Percentiles rank a stretch among this genome's conserved stretches.
Conservation (phyloP, 2,888 invertebrate genomes). For the Mimumesa dahlbomi region DNA sequence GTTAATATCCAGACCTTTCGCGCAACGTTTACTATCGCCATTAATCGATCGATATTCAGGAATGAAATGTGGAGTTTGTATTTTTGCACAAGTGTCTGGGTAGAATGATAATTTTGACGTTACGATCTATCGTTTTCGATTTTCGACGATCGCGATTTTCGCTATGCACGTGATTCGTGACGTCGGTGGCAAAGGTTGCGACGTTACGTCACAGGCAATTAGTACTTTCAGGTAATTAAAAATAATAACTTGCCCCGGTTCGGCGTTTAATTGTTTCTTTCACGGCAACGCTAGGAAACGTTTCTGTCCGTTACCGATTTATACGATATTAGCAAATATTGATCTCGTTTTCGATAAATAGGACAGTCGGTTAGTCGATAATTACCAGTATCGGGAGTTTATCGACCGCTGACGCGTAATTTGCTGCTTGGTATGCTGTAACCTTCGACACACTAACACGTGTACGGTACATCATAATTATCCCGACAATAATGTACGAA, state of each 20-base stretch:
- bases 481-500: background rate
- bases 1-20: too few relatives aligned
- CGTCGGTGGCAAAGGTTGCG: too few relatives aligned
- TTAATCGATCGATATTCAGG: too few relatives aligned
- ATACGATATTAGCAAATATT: constrained; percentile 32
- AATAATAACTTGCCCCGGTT: background rate
- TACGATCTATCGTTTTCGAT: too few relatives aligned
- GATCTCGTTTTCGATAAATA: constrained; percentile 3
- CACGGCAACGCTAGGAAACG: background rate
- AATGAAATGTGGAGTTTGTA: too few relatives aligned
- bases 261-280: constrained; percentile 1
- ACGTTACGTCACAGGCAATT: background rate
- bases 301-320: too few relatives aligned
- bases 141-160: too few relatives aligned
- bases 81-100: too few relatives aligned
- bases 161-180: too few relatives aligned
- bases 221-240: background rate
- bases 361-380: constrained; percentile 25
- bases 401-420: constrained; percentile 30
- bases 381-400: constrained; percentile 26
- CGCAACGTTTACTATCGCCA: too few relatives aligned
- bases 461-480: constrained; percentile 28
- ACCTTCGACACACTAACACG: background rate
- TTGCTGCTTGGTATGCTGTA: constrained; percentile 9
- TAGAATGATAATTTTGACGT: too few relatives aligned